Base-by-base conservation (phyloP, 2,113 vertebrate species). In the Potamarius usumacintae region DNA sequence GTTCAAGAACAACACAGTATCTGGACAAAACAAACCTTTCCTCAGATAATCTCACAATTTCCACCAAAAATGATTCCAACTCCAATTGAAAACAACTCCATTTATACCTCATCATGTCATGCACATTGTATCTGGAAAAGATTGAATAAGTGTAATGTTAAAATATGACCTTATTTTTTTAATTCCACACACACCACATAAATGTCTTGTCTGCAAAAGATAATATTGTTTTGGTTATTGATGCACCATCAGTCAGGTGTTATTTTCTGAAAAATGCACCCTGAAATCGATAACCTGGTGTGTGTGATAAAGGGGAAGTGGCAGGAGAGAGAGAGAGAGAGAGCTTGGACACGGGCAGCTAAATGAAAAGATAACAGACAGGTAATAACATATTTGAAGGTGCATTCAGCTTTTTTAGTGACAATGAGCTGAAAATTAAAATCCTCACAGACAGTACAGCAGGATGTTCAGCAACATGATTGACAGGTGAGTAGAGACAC, bases 261-360 rank as follows among this genome's bases (percentile, higher is more conserved):
- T 72, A 82, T 92, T 90, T 90, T 90, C 82, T 88, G 87, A 79
- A 85, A 90, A 90, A 77, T 55, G 62, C 76, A 76, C 57, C 67
- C 58, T 63, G 85, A 87, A 89, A 88, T 89, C 88, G 81, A 90
- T 91, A 89, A 82, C 65, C 78, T 57, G 85, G 71, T 52, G 57
- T 74, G 71, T 90, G 89, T 90, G 90, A 92, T 91, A 92, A 92
- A 93, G 86, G 88, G 79, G 60, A 91, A 89, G 85, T 90, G 91
- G 92, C 90, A 92, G 85, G 55, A 65, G 81, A 57, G 22, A 72
- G 86, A n/a, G 58, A 85, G 84, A 69, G 74, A 88, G 55, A 85
- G 17, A 84, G 50, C 2, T 4, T 20, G 20, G 34, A 74, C 17
- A 48, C 2, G 0, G 15, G 17, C 7, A 27, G 14, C 7, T 7